These are phyloP conservation scores for Zhuqinia jingwanae DNA, from an alignment of 2,888 invertebrate genomes.

Conservation along the genomic window DNA sequence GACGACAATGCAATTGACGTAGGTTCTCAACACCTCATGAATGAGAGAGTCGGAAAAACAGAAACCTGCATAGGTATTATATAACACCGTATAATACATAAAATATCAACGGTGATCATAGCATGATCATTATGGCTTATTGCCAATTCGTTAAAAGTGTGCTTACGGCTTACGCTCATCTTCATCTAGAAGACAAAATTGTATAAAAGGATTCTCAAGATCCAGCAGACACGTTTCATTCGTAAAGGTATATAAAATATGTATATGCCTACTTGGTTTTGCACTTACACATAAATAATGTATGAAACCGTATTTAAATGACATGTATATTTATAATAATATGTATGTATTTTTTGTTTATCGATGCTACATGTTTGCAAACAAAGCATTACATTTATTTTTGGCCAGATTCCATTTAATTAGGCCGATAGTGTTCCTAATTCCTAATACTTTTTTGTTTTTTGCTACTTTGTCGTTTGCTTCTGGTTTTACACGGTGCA, in stretches of 20 bases:
- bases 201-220: no score
- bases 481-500: no score
- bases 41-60: slow-evolving; percentile 3
- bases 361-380: neutral
- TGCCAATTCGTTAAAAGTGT: no score
- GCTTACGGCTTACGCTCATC: no score
- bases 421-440: slow-evolving; percentile 45
- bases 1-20: slow-evolving; percentile 61
- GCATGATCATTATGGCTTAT: no score
- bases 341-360: neutral
- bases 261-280: neutral
- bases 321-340: neutral
- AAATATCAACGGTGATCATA: no score
- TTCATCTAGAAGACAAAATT: no score
- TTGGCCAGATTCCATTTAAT: slow-evolving; percentile 69
- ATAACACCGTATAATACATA: no score
- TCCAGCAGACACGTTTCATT: no score
- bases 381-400: slow-evolving; percentile 31
- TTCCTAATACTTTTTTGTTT: neutral
- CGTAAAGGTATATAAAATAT: neutral
- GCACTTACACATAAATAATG: neutral
- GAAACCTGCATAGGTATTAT: neutral
- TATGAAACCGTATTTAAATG: neutral
- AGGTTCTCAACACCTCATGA: slow-evolving; percentile 45
- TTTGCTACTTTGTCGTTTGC: no score